Percentiles rank a stretch among this genome's conserved stretches.
phyloP scores from a whole-genome alignment of 2,797 vertebrate genomes.

The Hemitrygon akajei region DNA sequence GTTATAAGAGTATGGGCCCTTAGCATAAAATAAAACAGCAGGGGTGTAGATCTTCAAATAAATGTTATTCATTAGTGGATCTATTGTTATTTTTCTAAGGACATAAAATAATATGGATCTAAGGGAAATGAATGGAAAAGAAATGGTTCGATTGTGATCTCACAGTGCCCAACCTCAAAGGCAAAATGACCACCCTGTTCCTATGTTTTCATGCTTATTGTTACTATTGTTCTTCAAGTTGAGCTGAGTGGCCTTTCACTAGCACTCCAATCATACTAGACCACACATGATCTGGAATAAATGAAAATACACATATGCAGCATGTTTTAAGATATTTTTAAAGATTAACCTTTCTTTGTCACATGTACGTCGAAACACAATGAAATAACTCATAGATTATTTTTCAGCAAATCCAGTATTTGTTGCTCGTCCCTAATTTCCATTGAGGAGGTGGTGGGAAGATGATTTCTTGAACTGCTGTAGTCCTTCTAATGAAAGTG shows the following conservation, averaged over 20 bases:
- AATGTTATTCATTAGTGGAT: background rate
- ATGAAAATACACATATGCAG: background rate
- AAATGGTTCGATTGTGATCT: background rate
- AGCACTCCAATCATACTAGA: background rate
- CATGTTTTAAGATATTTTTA: too few relatives aligned
- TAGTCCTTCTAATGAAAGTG: too few relatives aligned
- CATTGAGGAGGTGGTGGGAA: too few relatives aligned
- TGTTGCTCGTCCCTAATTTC: too few relatives aligned
- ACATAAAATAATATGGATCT: background rate
- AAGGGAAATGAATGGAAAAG: background rate
- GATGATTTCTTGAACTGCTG: too few relatives aligned
- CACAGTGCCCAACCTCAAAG: background rate
- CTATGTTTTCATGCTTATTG: background rate
- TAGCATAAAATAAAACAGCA: background rate
- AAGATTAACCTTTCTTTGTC: too few relatives aligned
- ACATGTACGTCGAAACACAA: too few relatives aligned
- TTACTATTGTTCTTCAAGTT: background rate
- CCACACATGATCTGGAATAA: background rate
- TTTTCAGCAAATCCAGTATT: too few relatives aligned
- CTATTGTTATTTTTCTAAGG: background rate
- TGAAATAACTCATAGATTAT: too few relatives aligned
- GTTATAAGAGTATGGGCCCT: background rate
- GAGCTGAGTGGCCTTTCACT: background rate
- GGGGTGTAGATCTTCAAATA: background rate
- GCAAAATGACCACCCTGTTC: background rate